Conservation (phyloP, 2,888 invertebrate species). For the Tenthredo distinguenda region DNA sequence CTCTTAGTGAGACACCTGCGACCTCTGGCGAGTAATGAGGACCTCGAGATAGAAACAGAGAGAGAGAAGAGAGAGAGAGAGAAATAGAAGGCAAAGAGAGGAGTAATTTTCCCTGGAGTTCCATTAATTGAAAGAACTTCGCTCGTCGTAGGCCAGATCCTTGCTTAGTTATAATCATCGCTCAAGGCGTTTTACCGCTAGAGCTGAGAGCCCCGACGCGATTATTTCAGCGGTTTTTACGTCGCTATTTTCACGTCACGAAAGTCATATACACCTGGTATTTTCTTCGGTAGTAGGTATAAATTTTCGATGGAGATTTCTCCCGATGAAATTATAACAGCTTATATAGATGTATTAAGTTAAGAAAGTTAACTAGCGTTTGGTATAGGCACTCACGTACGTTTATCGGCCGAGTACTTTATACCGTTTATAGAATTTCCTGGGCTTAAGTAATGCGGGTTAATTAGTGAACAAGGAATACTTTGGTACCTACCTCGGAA, state of each 20-base stretch:
- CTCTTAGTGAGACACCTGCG: constrained; percentile 48
- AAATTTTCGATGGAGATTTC: background rate
- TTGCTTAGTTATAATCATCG: constrained; percentile 39
- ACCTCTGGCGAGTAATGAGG: constrained; percentile 47
- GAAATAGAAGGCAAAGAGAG: constrained; percentile 18
- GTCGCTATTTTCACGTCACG: constrained; percentile 14
- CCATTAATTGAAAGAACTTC: constrained; percentile 47
- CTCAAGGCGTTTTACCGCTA: constrained; percentile 36
- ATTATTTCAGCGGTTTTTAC: constrained; percentile 28
- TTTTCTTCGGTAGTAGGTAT: background rate
- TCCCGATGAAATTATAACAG: background rate
- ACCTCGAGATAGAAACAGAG: constrained; percentile 15
- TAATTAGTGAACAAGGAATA: constrained; percentile 25
- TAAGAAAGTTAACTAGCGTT: background rate
- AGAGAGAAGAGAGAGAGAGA: background rate
- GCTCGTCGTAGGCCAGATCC: constrained; percentile 21
- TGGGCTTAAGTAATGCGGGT: constrained; percentile 1
- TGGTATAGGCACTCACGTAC: background rate
- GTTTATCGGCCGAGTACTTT: background rate
- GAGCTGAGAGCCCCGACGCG: background rate
- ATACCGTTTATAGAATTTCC: background rate
- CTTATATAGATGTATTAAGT: background rate
- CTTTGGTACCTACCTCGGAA: background rate
- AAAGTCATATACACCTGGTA: background rate
- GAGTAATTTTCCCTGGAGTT: constrained; percentile 41